These are phyloP conservation scores for Baronia brevicornis DNA, from an alignment of 2,888 invertebrate species.

Conservation along the genomic window DNA sequence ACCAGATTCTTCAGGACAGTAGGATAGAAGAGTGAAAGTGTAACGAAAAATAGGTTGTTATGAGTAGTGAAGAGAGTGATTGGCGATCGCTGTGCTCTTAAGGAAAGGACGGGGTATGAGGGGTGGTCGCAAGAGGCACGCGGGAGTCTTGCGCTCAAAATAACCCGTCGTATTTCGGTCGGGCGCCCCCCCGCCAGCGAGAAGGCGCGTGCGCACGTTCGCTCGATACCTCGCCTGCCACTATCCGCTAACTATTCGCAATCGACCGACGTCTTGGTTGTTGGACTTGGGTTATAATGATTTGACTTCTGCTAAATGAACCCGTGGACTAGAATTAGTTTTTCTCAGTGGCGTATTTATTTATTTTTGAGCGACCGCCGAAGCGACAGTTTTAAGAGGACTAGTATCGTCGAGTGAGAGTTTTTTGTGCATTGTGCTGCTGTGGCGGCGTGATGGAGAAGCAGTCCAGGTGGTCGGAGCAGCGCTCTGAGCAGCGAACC, in stretches of 20 bases:
- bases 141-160: conserved; percentile 62
- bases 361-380: conserved; percentile 52
- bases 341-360: conserved; percentile 66
- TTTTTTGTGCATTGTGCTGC: conserved; percentile 65
- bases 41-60: no score
- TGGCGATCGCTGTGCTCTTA: no score
- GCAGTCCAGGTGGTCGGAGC: conserved; percentile 77
- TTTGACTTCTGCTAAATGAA: conserved; percentile 84
- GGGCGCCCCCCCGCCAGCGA: conserved; percentile 41
- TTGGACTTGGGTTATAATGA: conserved; percentile 84
- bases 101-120: conserved; percentile 22
- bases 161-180: conserved; percentile 71
- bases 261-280: conserved; percentile 95
- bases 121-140: conserved; percentile 33
- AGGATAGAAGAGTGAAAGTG: no score
- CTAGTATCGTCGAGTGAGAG: conserved; percentile 67
- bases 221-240: conserved; percentile 57
- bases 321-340: conserved; percentile 73
- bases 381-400: conserved; percentile 54
- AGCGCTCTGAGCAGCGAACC: conserved; percentile 49
- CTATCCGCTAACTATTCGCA: conserved; percentile 93
- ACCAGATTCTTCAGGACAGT: no score
- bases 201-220: conserved; percentile 46
- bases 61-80: conserved; percentile 15
- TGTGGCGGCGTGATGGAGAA: conserved; percentile 82